Conservation (phyloP, 2,888 invertebrate genomes). For the Agapostemon virescens region DNA sequence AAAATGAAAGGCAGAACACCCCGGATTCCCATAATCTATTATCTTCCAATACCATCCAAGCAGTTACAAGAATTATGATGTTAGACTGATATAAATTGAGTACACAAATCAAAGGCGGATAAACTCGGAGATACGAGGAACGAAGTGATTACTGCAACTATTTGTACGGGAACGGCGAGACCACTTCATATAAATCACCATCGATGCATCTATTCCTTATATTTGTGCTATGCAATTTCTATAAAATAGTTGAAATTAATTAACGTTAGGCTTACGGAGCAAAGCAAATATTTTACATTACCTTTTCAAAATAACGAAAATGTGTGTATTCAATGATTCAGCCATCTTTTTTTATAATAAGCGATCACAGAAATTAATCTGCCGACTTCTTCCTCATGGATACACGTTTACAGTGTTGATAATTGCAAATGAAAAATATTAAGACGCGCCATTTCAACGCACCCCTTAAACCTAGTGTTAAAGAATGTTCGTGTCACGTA, state of each 20-base stretch:
- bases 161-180: slow-evolving; percentile 37
- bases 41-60: slow-evolving; percentile 5
- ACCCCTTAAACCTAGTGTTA: too few species aligned
- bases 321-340: too few species aligned
- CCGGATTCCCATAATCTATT: slow-evolving; percentile 19
- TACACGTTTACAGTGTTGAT: too few species aligned
- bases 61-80: slow-evolving; percentile 47
- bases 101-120: slow-evolving; percentile 47
- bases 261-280: too few species aligned
- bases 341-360: too few species aligned
- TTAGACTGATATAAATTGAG: slow-evolving; percentile 46
- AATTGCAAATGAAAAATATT: too few species aligned
- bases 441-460: too few species aligned
- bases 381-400: too few species aligned
- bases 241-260: not conserved
- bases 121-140: slow-evolving; percentile 37
- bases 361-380: too few species aligned
- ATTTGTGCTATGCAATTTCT: not conserved
- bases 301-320: too few species aligned
- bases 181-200: slow-evolving; percentile 43
- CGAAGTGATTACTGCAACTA: slow-evolving; percentile 53
- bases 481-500: too few species aligned
- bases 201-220: slow-evolving; percentile 26
- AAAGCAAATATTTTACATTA: too few species aligned
- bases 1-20: not conserved